Evolutionary conservation across 2,113 vertebrate genomes (phyloP).

Genomic region (Diadophis punctatus): DNA sequence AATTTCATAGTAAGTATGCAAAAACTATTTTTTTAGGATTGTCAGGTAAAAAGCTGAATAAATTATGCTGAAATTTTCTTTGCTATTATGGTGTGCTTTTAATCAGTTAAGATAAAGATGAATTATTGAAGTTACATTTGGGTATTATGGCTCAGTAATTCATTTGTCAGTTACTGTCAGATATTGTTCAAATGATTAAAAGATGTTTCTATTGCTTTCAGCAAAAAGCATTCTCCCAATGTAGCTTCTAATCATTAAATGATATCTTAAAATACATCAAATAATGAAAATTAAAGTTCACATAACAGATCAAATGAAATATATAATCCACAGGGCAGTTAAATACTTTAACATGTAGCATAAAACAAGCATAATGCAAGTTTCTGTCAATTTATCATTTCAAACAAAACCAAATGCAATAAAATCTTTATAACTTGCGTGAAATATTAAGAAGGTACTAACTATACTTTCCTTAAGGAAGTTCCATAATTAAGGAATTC

Average conservation of each 20-base stretch:
- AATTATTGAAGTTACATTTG: neutral
- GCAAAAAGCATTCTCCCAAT: neutral
- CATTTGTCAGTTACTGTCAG: neutral
- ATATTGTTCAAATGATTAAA: neutral
- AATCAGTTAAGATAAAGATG: neutral
- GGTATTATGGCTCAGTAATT: slow-evolving; percentile 15
- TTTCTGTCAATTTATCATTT: neutral
- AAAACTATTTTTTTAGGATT: neutral
- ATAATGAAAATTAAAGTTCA: neutral
- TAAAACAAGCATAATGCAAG: no score
- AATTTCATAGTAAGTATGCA: neutral
- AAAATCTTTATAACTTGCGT: neutral
- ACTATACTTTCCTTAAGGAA: neutral
- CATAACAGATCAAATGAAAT: neutral
- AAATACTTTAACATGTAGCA: neutral
- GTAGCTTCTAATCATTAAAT: neutral
- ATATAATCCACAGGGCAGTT: neutral
- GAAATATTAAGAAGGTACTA: neutral
- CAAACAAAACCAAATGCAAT: neutral
- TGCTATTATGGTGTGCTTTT: neutral
- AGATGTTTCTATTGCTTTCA: neutral
- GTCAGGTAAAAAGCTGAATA: neutral
- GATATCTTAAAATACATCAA: neutral
- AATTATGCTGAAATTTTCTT: neutral
- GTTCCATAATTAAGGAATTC: neutral